These are phyloP conservation scores for Mythimna pallens DNA, from an alignment of 2,888 invertebrate genomes.

Conservation along the genomic window DNA sequence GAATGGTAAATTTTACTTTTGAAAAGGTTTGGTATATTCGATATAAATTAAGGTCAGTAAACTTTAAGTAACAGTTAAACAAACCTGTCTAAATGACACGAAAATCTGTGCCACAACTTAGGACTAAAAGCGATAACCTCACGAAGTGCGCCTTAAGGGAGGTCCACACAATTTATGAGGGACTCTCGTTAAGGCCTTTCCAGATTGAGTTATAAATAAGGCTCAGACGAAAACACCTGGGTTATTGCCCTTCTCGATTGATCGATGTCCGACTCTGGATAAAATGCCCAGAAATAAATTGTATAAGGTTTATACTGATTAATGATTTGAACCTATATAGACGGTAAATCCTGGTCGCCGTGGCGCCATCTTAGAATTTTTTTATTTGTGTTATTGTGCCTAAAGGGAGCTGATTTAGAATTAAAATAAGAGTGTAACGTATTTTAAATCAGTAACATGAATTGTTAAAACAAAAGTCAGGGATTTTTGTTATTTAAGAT, in stretches of 20 bases:
- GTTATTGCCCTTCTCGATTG: constrained; percentile 59
- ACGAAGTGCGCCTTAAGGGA: constrained; percentile 20
- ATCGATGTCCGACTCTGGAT: constrained; percentile 60
- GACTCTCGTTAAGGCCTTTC: constrained; percentile 45
- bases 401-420: not conserved
- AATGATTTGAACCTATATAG: constrained; percentile 29
- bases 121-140: not conserved
- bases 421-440: not conserved
- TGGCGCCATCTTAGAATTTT: constrained; percentile 7
- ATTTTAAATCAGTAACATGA: too few species aligned
- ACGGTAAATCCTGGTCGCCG: constrained; percentile 4
- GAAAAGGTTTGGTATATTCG: not conserved
- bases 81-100: not conserved
- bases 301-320: constrained; percentile 49
- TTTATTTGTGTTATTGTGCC: not conserved
- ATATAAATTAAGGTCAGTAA: not conserved
- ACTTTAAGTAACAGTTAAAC: not conserved
- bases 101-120: constrained; percentile 6
- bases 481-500: too few species aligned
- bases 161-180: constrained; percentile 53
- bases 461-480: too few species aligned
- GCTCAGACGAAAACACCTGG: constrained; percentile 57
- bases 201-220: constrained; percentile 70
- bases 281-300: constrained; percentile 57
- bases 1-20: not conserved